Evolutionary conservation across 2,113 vertebrate genomes (phyloP).

Genomic region (Trachemys scripta): DNA sequence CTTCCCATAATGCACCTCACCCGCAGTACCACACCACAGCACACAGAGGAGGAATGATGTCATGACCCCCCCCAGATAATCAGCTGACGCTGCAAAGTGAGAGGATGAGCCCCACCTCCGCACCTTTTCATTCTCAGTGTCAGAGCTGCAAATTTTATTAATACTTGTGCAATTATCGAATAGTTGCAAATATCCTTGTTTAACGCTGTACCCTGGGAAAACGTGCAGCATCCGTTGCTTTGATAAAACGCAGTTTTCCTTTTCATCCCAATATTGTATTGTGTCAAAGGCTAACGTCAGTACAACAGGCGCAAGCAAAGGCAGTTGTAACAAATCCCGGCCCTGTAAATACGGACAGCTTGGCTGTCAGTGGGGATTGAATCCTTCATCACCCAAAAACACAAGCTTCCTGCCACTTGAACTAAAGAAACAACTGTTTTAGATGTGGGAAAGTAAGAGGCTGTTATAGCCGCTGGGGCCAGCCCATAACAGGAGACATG

Average conservation of each 20-base stretch:
- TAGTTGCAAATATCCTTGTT: background rate
- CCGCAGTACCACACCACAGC: no score
- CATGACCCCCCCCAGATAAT: background rate
- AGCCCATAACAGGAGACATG: background rate
- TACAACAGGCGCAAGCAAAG: accelerated
- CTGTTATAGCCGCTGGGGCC: accelerated
- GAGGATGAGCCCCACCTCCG: background rate
- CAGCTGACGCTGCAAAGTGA: background rate
- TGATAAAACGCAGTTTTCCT: accelerated
- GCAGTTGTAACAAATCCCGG: accelerated
- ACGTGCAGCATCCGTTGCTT: background rate
- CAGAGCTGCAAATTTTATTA: accelerated
- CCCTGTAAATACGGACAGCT: background rate
- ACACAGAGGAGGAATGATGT: no score
- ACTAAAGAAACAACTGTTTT: background rate
- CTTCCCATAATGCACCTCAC: no score
- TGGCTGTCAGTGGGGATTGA: constrained; percentile 22
- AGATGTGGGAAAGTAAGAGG: background rate
- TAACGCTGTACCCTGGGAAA: accelerated
- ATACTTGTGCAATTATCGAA: accelerated
- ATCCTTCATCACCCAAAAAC: constrained; percentile 15
- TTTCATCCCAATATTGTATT: background rate
- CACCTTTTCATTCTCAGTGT: background rate
- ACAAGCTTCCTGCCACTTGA: background rate
- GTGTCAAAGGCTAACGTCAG: accelerated